A percentile compares a stretch with the other conserved stretches of the same genome.
phyloP scores from a whole-genome alignment of 2,113 vertebrate species.

The Puffinus mauretanicus region DNA sequence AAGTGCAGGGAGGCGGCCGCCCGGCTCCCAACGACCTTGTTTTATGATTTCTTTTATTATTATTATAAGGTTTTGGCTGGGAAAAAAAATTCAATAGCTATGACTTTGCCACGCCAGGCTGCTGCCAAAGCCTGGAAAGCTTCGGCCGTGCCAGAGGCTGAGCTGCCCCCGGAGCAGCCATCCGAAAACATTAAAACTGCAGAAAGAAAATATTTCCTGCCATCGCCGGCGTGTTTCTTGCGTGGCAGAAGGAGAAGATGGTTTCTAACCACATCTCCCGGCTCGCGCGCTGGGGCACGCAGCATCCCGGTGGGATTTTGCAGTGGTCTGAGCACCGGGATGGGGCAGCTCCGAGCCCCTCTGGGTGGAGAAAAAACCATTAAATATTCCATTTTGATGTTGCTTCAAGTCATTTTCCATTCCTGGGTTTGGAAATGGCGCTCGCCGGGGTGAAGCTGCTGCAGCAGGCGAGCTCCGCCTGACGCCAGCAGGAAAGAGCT shows the following conservation, averaged over 20 bases:
- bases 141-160: background rate
- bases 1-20: background rate
- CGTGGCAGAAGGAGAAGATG: background rate
- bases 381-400: background rate
- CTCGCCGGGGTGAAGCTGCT: background rate
- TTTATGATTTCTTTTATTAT: background rate
- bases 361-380: fast-evolving
- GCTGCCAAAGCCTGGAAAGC: conserved; percentile 54
- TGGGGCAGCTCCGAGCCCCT: background rate
- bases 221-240: fast-evolving
- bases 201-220: background rate
- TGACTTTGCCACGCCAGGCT: background rate
- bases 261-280: background rate
- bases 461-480: background rate
- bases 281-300: background rate
- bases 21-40: background rate
- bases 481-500: background rate
- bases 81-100: too few relatives aligned
- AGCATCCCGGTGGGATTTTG: background rate
- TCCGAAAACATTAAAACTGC: background rate
- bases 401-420: background rate
- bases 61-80: background rate
- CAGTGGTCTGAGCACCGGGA: background rate
- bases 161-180: background rate
- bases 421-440: background rate